A percentile compares a stretch with the other conserved stretches of the same genome.
phyloP scores from a whole-genome alignment of 2,113 vertebrate genomes.

The Oncorhynchus clarkii region DNA sequence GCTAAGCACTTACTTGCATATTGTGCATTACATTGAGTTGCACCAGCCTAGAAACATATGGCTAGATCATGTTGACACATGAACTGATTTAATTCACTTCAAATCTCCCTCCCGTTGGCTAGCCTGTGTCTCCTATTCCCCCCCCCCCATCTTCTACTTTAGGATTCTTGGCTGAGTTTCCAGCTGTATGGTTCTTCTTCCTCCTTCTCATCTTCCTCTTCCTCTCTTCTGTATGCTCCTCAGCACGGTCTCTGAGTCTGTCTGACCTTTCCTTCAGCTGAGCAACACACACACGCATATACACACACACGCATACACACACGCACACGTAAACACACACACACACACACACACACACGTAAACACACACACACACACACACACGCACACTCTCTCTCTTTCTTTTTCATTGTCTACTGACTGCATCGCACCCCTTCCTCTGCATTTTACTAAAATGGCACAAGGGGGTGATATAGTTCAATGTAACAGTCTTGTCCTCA shows the following conservation, averaged over 20 bases:
- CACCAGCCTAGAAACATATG: neutral
- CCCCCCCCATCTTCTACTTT: no score
- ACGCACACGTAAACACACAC: neutral
- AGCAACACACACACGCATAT: neutral
- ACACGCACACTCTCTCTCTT: neutral
- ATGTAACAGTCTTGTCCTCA: neutral
- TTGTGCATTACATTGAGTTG: neutral
- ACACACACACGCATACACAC: neutral
- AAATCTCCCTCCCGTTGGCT: neutral
- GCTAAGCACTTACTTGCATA: neutral
- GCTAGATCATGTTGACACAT: neutral
- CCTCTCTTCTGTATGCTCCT: slow-evolving; percentile 1
- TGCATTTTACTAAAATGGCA: neutral
- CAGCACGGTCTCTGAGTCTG: slow-evolving; percentile 7
- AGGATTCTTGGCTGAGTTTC: no score
- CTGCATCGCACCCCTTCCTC: no score
- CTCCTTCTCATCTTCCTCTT: neutral
- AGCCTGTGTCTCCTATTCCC: neutral
- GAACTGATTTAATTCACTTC: neutral
- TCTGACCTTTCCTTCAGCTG: slow-evolving; percentile 2
- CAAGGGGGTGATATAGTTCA: neutral
- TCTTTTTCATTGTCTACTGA: no score
- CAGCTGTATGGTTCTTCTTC: no score
- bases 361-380: neutral
- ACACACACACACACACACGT: neutral